These are phyloP conservation scores for Tetragnatha versicolor DNA, from an alignment of 1,140 invertebrate genomes.

Conservation along the genomic window DNA sequence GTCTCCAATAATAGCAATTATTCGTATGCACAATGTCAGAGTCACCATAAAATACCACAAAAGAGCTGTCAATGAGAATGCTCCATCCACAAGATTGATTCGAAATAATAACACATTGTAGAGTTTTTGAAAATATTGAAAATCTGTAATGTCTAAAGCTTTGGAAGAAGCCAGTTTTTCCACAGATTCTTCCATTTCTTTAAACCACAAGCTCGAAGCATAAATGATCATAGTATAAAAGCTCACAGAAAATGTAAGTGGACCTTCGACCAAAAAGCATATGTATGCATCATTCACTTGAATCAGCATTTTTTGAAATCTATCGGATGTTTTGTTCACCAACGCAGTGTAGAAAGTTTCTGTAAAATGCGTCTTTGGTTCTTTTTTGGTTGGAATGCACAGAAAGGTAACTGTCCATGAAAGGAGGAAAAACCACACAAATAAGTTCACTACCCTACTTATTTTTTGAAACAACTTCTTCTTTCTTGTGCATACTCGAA, in stretches of 20 bases:
- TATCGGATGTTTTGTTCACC: constrained; percentile 24
- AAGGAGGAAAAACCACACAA: constrained; percentile 5
- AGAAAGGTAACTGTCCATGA: constrained; percentile 4
- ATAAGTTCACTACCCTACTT: not conserved
- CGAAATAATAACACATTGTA: not conserved
- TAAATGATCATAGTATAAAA: not conserved
- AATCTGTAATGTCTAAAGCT: not conserved
- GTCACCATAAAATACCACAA: constrained; percentile 40
- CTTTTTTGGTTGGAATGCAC: constrained; percentile 3
- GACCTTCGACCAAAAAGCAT: constrained; percentile 3
- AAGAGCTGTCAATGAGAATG: constrained; percentile 12
- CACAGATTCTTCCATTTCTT: not conserved
- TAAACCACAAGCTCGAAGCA: constrained; percentile 5
- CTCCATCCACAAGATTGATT: not conserved
- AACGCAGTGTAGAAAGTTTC: not conserved
- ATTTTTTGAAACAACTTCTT: not conserved
- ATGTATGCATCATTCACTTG: constrained; percentile 21
- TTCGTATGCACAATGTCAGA: constrained; percentile 4
- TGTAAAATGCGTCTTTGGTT: constrained; percentile 14
- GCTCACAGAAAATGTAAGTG: not conserved
- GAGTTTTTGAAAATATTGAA: not conserved
- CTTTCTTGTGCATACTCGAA: not conserved
- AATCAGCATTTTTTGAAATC: not conserved
- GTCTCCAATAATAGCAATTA: constrained; percentile 28
- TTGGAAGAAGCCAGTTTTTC: not conserved